Evolutionary conservation across 2,113 vertebrate genomes (phyloP).

Genomic region (Hemiprocne comata): DNA sequence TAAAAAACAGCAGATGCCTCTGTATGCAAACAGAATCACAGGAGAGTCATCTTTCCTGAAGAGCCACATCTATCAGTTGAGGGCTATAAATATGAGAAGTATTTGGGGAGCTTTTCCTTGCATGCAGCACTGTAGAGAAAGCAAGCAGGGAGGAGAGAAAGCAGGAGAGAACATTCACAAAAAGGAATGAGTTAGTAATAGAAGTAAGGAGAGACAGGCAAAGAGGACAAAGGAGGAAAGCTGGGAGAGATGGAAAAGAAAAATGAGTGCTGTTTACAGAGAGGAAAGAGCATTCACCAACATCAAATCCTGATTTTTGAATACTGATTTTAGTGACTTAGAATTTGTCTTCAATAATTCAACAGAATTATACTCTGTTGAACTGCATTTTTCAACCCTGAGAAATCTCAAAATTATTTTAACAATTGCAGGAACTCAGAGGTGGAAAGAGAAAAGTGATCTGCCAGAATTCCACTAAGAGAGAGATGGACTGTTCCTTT

Average conservation of each 20-base stretch:
- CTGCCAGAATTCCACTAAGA: background rate
- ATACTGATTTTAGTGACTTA: background rate
- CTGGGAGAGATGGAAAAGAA: background rate
- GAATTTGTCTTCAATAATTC: background rate
- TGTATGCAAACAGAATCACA: background rate
- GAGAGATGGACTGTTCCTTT: background rate
- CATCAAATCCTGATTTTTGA: background rate
- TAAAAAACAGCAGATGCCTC: background rate
- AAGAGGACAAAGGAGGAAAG: background rate
- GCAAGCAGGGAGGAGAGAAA: background rate
- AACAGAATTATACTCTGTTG: background rate
- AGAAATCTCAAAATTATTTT: background rate
- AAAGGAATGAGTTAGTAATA: background rate
- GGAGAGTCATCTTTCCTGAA: background rate
- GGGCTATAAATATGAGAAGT: background rate
- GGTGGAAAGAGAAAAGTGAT: background rate
- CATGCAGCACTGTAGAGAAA: background rate
- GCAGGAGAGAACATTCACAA: background rate
- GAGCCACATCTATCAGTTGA: background rate
- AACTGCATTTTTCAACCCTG: background rate
- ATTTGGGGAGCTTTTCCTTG: background rate
- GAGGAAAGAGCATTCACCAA: background rate
- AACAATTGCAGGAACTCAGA: background rate
- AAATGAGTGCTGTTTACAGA: background rate
- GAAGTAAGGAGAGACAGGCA: background rate